Base-by-base conservation (phyloP, 2,888 invertebrate genomes). In the Aplocera efformata region DNA sequence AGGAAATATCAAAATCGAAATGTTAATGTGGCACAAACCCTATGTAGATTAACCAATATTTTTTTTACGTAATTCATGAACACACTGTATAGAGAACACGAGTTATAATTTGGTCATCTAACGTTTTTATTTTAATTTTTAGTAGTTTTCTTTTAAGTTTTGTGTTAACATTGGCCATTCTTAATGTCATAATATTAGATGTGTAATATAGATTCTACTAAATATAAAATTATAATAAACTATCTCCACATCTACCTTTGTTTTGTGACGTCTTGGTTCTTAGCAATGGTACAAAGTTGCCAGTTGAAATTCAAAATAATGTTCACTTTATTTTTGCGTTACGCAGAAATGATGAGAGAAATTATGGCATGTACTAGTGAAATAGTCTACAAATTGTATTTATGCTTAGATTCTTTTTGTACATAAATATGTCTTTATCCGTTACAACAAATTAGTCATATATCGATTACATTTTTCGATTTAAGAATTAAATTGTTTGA, bases 141-240 rank as follows among this genome's bases (percentile, higher is more conserved):
- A 50, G 67, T 79, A 72, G 74, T 56, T 69, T 74, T 74, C 67
- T 65, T 60, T 59, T 61, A 66, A 62, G 66, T 72, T 72, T 68
- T 59, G 70, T 78, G 73, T 72, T 71, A 64, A 68, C 65, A 74
- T 78, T 72, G 73, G 74, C 76, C 76, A 73, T 77, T 78, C 63
- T 72, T 78, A 72, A 75, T 79, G 79, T 81, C 80, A 80, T 80
- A 78, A 80, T 80, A 50, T 50, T 79, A 79, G 73, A 73, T 79
- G 72, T 82, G 76, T 82, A 78, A 73, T 75, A 82, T 79, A 82
- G 77, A 69, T 76, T 80, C 66, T 67, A 77, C 68, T 74, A 61
- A 62, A 68, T 74, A 71, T 70, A 62, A 67, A 63, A 69, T 61
- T 64, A 61, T 63, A 58, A 60, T 63, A 63, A 69, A 70, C 58